These are phyloP conservation scores for Sakesphorus luctuosus DNA, from an alignment of 2,113 vertebrate genomes.

Conservation along the genomic window DNA sequence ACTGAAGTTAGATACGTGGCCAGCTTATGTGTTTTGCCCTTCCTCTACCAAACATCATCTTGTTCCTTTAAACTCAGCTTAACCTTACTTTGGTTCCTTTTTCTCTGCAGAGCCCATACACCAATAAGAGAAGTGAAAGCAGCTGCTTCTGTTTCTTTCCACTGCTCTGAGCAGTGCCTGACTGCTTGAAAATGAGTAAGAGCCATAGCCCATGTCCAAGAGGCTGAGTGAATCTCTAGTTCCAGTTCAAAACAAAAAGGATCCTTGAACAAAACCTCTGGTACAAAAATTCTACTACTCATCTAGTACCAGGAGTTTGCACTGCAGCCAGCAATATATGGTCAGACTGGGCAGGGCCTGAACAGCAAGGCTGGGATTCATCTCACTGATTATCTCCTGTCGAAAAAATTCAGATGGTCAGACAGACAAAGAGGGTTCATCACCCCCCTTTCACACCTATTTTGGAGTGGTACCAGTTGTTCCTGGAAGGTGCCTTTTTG, in stretches of 20 bases:
- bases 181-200: not conserved
- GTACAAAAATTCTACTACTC: not conserved
- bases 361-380: not conserved
- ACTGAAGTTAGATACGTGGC: not conserved
- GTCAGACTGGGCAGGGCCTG: not conserved
- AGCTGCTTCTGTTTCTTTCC: conserved; percentile 23
- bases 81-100: conserved; percentile 49
- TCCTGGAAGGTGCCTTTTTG: not conserved
- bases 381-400: not conserved
- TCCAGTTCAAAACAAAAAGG: not conserved
- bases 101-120: conserved; percentile 16
- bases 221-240: not conserved
- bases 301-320: not conserved
- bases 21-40: not conserved
- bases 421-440: not conserved
- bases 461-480: not conserved
- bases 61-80: conserved; percentile 57
- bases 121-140: conserved; percentile 45
- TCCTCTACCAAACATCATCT: conserved; percentile 9
- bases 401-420: not conserved
- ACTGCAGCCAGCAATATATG: not conserved
- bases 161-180: not conserved
- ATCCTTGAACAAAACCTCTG: not conserved
- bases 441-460: not conserved
- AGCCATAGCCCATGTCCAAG: not conserved